phyloP scores from a whole-genome alignment of 23 tunicate genomes.

The Styela clava region DNA sequence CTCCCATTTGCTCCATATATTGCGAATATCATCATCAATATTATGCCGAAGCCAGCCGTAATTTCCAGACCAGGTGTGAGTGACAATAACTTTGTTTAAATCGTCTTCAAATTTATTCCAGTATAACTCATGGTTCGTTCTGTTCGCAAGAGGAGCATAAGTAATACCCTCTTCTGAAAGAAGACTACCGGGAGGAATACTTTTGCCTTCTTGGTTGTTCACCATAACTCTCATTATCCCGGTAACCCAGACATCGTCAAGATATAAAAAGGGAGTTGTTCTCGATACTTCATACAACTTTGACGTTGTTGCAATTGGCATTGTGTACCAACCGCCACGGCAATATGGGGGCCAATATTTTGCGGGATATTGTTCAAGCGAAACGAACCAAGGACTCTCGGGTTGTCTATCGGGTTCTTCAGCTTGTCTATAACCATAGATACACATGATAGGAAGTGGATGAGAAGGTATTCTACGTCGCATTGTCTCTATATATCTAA shows the following conservation, averaged over 20 bases:
- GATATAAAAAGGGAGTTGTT: conserved; percentile 24
- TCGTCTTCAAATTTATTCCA: background rate
- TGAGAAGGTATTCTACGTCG: no score
- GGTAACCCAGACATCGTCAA: conserved; percentile 89
- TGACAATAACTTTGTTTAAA: background rate
- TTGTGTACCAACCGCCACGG: conserved; percentile 77
- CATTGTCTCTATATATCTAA: background rate
- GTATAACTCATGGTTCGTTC: background rate
- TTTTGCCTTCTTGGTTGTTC: background rate
- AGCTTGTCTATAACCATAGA: conserved; percentile 30
- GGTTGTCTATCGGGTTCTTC: conserved; percentile 46
- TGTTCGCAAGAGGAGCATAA: background rate
- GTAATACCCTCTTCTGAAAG: background rate
- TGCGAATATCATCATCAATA: background rate
- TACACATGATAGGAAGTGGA: conserved; percentile 43
- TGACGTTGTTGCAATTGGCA: conserved; percentile 59
- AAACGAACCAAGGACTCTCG: conserved; percentile 44
- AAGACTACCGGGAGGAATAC: background rate
- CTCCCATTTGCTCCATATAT: background rate
- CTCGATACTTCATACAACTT: conserved; percentile 43
- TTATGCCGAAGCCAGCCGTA: background rate
- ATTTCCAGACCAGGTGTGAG: background rate
- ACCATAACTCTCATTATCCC: conserved; percentile 64
- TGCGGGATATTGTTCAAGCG: conserved; percentile 32
- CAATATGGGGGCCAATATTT: conserved; percentile 82